A percentile compares a stretch with the other conserved stretches of the same genome.
Conservation (phyloP, 2,888 invertebrate species). For the Achlya flavicornis region DNA sequence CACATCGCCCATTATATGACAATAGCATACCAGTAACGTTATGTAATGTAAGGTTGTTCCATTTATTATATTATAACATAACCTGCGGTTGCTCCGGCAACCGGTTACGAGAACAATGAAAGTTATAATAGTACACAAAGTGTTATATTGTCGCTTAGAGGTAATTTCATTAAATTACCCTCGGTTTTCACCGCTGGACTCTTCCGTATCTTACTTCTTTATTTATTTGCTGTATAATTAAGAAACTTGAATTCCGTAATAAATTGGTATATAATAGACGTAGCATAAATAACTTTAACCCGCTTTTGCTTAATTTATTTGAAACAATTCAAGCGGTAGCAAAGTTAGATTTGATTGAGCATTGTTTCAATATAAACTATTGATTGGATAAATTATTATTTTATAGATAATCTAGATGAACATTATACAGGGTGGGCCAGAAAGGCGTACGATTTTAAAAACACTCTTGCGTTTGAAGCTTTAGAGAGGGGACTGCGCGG, state of each 20-base stretch:
- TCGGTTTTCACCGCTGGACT: conserved; percentile 26
- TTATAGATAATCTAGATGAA: no score
- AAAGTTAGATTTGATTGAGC: background rate
- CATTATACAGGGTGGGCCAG: no score
- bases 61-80: background rate
- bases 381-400: background rate
- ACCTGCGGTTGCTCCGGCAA: conserved; percentile 1
- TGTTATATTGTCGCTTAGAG: conserved; percentile 26
- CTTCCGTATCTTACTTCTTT: conserved; percentile 35
- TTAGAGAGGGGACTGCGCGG: no score
- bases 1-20: background rate
- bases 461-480: no score
- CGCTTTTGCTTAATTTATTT: background rate
- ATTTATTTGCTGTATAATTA: conserved; percentile 28
- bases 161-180: conserved; percentile 39
- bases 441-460: no score
- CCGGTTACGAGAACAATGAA: conserved; percentile 12
- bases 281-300: background rate
- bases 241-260: conserved; percentile 29
- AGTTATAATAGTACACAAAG: conserved; percentile 14
- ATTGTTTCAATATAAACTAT: background rate
- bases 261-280: background rate
- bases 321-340: background rate
- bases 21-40: background rate
- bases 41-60: background rate